A percentile compares a stretch with the other conserved stretches of the same genome.
These are phyloP conservation scores for Calycopis cecrops DNA, from an alignment of 1,140 invertebrate species.

Conservation along the genomic window DNA sequence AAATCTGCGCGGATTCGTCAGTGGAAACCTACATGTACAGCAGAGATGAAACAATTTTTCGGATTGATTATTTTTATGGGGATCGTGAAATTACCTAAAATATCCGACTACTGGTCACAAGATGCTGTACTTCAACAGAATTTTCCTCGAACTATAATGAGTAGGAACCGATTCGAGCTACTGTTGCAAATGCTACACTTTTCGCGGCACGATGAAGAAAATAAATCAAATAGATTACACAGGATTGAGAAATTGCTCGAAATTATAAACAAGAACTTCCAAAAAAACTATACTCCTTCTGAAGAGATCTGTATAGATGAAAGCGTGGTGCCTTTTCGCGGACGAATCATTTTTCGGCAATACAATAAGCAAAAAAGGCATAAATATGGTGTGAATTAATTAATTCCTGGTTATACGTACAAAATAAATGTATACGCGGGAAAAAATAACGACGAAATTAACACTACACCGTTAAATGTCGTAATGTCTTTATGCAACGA, in stretches of 20 bases:
- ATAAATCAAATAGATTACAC: constrained; percentile 8
- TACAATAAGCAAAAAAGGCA: constrained; percentile 22
- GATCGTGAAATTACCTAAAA: no score
- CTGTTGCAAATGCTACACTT: constrained; percentile 12
- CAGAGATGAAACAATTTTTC: no score
- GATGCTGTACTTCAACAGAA: no score
- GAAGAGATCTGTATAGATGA: constrained; percentile 14
- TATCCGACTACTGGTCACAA: no score
- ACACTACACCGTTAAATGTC: constrained; percentile 35
- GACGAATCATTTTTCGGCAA: constrained; percentile 11
- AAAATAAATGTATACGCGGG: constrained; percentile 45
- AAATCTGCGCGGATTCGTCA: no score
- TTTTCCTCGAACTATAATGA: no score
- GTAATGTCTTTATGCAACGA: constrained; percentile 36
- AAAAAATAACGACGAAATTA: constrained; percentile 38
- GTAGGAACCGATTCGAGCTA: no score
- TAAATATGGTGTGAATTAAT: constrained; percentile 56
- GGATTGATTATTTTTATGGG: no score
- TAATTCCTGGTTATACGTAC: constrained; percentile 50
- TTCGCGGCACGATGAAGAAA: constrained; percentile 10
- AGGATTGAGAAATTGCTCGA: constrained; percentile 9
- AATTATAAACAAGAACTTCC: constrained; percentile 6
- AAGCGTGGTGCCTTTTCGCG: constrained; percentile 15
- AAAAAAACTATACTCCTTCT: constrained; percentile 12
- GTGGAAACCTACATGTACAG: no score